Conservation (phyloP, 1,140 invertebrate genomes). For the Laodelphax striatellus region DNA sequence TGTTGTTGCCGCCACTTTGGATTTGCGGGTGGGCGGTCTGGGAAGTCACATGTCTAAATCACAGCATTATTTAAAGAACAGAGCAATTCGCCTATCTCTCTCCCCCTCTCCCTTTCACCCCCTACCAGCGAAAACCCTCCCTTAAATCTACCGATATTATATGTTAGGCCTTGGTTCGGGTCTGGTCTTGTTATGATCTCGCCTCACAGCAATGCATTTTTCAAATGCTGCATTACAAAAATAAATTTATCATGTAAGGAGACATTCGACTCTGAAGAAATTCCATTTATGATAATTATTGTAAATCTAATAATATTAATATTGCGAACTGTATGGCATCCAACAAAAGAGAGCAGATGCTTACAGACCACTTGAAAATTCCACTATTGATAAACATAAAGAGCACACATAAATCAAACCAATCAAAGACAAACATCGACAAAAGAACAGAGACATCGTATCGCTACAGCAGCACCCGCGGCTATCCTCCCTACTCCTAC, state of each 20-base stretch:
- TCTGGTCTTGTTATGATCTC: background rate
- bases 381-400: slow-evolving; percentile 1
- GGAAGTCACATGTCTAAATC: too few species aligned
- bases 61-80: too few species aligned
- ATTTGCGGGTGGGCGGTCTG: too few species aligned
- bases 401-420: background rate
- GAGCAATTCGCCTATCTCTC: too few species aligned
- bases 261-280: slow-evolving; percentile 9
- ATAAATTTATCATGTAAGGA: slow-evolving; percentile 17
- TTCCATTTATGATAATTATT: background rate
- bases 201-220: slow-evolving; percentile 9
- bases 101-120: too few species aligned
- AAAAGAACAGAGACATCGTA: background rate
- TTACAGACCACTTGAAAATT: background rate
- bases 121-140: too few species aligned
- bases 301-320: background rate
- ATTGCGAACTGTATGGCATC: background rate
- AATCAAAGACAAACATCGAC: too few species aligned
- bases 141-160: too few species aligned
- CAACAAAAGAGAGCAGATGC: background rate
- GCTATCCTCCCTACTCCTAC: too few species aligned
- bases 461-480: too few species aligned
- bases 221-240: slow-evolving; percentile 8
- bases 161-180: too few species aligned
- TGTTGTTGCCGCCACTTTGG: too few species aligned